Conservation (phyloP, 2,113 vertebrate genomes). For the Chaenogobius annularis region DNA sequence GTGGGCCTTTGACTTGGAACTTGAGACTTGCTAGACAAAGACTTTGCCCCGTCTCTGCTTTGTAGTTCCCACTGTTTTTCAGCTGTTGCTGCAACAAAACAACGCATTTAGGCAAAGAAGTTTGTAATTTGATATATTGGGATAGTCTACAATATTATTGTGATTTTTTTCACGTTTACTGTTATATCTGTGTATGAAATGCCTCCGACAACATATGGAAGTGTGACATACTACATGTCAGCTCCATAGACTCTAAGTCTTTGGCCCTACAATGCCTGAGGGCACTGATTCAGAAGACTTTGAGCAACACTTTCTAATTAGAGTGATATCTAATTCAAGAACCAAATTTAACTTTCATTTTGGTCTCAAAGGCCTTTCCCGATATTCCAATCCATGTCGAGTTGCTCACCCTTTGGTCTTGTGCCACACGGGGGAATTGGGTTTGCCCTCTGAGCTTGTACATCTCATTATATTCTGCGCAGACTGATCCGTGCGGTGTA, state of each 20-base stretch:
- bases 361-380: neutral
- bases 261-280: neutral
- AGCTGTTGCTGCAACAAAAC: no score
- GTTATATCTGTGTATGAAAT: no score
- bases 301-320: neutral
- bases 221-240: neutral
- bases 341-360: neutral
- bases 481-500: neutral
- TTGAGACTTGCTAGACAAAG: no score
- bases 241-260: neutral
- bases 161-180: no score
- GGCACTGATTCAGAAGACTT: neutral
- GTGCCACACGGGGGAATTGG: neutral
- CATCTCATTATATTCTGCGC: neutral
- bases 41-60: no score
- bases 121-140: no score
- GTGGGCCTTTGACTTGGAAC: no score
- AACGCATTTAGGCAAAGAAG: no score
- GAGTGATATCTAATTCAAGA: neutral
- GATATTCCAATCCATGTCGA: neutral
- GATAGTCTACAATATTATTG: no score
- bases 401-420: neutral
- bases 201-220: no score
- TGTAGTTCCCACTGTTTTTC: no score
- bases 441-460: neutral